Percentiles rank a stretch among this genome's conserved stretches.
phyloP scores from a whole-genome alignment of 2,113 vertebrate genomes.

The Anser brachyrhynchus region DNA sequence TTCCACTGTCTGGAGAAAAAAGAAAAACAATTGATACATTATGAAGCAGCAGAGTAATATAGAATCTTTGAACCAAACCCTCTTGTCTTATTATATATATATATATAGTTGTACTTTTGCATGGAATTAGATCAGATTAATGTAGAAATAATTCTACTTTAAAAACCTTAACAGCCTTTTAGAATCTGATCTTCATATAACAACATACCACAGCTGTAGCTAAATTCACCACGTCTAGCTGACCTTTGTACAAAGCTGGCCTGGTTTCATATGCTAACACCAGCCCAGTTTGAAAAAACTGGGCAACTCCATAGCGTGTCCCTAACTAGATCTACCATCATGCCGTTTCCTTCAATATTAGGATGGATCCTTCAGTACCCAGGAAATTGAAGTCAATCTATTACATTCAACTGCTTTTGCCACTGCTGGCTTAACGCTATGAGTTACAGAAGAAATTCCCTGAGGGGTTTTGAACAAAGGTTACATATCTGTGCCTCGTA shows the following conservation, averaged over 20 bases:
- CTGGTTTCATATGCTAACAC: not conserved
- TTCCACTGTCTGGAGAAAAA: conserved; percentile 88
- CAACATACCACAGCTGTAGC: not conserved
- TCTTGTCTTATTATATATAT: not conserved
- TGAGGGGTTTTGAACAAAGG: not conserved
- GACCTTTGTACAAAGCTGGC: not conserved
- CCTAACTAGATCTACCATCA: not conserved
- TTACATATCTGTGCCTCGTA: not conserved
- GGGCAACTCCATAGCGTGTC: fast-evolving
- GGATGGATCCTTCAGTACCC: not conserved
- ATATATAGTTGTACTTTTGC: not conserved
- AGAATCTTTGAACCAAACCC: not conserved
- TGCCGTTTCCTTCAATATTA: not conserved
- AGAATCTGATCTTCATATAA: not conserved
- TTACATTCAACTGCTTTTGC: not conserved
- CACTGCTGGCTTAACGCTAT: not conserved
- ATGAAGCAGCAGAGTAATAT: not conserved
- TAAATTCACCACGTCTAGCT: not conserved
- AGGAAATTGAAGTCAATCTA: not conserved
- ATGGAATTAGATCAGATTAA: not conserved
- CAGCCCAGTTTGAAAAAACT: not conserved
- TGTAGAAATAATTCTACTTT: not conserved
- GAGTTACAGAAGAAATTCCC: not conserved
- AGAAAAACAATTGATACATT: not conserved
- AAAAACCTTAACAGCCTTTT: not conserved